Percentiles rank a stretch among this genome's conserved stretches.
phyloP scores from a whole-genome alignment of 2,797 vertebrate species.

The Protonibea diacanthus region DNA sequence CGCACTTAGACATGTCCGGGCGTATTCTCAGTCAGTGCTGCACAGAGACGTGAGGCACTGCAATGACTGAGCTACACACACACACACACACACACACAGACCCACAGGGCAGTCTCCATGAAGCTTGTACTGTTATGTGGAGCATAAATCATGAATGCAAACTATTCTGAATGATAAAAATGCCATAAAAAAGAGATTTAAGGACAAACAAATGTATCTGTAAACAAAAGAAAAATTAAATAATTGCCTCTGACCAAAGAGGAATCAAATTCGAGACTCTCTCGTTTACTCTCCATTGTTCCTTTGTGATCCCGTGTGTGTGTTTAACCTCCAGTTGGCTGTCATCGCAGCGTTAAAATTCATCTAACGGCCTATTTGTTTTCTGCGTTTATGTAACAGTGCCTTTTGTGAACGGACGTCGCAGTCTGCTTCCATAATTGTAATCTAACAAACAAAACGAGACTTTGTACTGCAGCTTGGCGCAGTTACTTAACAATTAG shows the following conservation, averaged over 20 bases:
- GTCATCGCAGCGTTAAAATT: not conserved
- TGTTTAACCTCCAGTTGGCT: not conserved
- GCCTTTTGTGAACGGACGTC: constrained; percentile 19
- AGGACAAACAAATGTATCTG: not conserved
- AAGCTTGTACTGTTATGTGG: not conserved
- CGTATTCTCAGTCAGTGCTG: constrained; percentile 59
- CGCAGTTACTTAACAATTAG: constrained; percentile 12
- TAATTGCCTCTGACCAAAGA: too few species aligned
- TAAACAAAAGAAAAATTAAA: not conserved
- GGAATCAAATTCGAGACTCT: not conserved
- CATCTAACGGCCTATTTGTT: constrained; percentile 12
- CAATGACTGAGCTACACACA: constrained; percentile 16
- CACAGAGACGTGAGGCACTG: constrained; percentile 27
- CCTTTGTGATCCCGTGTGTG: not conserved
- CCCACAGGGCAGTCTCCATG: not conserved
- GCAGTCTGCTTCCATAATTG: constrained; percentile 10
- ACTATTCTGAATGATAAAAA: not conserved
- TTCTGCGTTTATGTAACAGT: constrained; percentile 27
- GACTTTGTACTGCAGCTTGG: constrained; percentile 23
- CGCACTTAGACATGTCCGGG: constrained; percentile 69
- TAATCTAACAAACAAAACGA: constrained; percentile 14
- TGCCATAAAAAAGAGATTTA: not conserved
- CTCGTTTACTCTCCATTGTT: not conserved
- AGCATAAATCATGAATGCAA: constrained; percentile 23
- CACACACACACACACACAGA: constrained; percentile 28